Conservation (phyloP, 2,797 vertebrate genomes). For the Scyliorhinus canicula region DNA sequence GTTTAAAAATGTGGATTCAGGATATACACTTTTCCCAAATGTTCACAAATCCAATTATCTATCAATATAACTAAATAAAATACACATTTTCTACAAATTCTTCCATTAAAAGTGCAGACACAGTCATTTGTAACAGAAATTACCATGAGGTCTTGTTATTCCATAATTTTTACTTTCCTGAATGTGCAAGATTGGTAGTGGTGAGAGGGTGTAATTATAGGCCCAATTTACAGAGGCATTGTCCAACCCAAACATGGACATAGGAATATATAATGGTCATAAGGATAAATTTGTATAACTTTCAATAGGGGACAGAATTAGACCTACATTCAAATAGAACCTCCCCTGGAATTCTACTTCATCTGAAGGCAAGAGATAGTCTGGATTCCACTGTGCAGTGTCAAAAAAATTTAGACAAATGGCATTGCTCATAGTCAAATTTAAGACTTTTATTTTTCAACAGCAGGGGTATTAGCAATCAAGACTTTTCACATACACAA, state of each 20-base stretch:
- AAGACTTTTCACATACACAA: too few species aligned
- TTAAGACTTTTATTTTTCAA: too few species aligned
- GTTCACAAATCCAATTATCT: background rate
- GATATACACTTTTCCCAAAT: background rate
- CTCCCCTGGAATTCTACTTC: too few species aligned
- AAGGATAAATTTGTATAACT: background rate
- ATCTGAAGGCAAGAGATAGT: too few species aligned
- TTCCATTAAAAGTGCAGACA: background rate
- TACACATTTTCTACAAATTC: background rate
- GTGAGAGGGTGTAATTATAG: background rate
- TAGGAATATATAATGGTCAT: background rate
- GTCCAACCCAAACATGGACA: background rate
- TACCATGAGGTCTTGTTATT: background rate
- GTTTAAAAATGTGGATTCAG: background rate
- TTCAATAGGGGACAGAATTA: background rate
- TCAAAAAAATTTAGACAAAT: too few species aligned
- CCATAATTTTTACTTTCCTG: background rate
- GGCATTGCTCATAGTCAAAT: too few species aligned
- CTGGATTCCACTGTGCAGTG: too few species aligned
- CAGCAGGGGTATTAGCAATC: too few species aligned
- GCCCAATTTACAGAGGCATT: background rate
- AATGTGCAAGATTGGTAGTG: background rate
- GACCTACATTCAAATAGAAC: too few species aligned
- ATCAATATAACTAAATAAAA: background rate
- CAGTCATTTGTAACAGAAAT: background rate